phyloP scores from a whole-genome alignment of 2,113 vertebrate genomes.

The Melanerpes aurifrons region DNA sequence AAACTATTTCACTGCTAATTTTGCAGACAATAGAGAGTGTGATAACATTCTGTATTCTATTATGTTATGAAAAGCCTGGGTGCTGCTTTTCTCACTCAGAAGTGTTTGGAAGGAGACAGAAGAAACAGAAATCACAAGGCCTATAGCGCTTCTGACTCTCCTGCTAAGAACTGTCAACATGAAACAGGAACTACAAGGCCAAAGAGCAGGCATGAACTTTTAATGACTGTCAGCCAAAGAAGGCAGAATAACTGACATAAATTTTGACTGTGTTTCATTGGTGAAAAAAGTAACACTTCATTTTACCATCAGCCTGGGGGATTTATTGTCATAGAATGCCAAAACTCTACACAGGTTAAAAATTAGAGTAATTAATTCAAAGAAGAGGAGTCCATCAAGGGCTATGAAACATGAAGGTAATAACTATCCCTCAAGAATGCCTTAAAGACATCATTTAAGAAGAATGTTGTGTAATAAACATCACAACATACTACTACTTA shows the following conservation, averaged over 20 bases:
- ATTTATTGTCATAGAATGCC: background rate
- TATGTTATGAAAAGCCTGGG: background rate
- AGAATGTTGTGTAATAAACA: background rate
- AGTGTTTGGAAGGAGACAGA: background rate
- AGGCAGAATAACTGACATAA: background rate
- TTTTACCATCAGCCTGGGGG: background rate
- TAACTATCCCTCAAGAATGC: background rate
- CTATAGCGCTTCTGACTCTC: background rate
- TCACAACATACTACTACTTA: background rate
- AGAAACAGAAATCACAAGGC: background rate
- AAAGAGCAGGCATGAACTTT: background rate
- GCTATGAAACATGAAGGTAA: background rate
- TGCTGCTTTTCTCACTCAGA: background rate
- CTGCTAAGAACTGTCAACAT: background rate
- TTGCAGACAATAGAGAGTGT: background rate
- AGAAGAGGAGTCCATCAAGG: background rate
- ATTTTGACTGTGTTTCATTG: background rate
- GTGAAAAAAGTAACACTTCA: background rate
- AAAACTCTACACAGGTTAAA: background rate
- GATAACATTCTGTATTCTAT: background rate
- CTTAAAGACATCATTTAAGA: background rate
- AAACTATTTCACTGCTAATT: background rate
- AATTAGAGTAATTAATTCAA: background rate
- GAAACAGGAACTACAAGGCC: background rate
- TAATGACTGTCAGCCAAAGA: background rate